Conservation (phyloP, 2,888 invertebrate species). For the Mantis religiosa region DNA sequence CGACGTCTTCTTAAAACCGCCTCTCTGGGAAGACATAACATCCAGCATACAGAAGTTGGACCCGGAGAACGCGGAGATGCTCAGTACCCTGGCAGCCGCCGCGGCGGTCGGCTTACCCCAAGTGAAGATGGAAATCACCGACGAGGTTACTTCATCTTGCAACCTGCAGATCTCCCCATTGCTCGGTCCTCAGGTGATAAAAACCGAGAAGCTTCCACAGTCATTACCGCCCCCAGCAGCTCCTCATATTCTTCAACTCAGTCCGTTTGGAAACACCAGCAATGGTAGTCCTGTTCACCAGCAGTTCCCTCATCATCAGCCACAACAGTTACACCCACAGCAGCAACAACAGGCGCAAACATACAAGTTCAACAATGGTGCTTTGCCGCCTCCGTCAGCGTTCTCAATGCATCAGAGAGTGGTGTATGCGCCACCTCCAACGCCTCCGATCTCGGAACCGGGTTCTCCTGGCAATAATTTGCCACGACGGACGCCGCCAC, state of each 20-base stretch:
- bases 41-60: conserved; percentile 87
- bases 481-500: conserved; percentile 65
- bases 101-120: conserved; percentile 57
- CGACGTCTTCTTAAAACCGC: conserved; percentile 78
- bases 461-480: conserved; percentile 70
- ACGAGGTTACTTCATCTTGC: conserved; percentile 45
- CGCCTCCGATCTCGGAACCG: conserved; percentile 84
- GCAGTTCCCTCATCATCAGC: conserved; percentile 38
- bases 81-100: conserved; percentile 46
- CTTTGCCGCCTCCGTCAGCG: not conserved
- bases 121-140: conserved; percentile 75
- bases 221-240: conserved; percentile 48
- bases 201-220: conserved; percentile 36
- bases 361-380: conserved; percentile 29
- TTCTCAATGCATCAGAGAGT: conserved; percentile 42
- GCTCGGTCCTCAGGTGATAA: conserved; percentile 29
- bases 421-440: conserved; percentile 79
- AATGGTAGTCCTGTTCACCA: conserved; percentile 43
- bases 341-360: conserved; percentile 38
- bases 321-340: conserved; percentile 36
- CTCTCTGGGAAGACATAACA: conserved; percentile 88
- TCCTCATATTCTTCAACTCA: conserved; percentile 52
- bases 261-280: conserved; percentile 44
- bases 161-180: conserved; percentile 15
- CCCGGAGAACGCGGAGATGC: conserved; percentile 84